Evolutionary conservation across 2,797 vertebrate species (phyloP).

Genomic region (Garrulus glandarius): DNA sequence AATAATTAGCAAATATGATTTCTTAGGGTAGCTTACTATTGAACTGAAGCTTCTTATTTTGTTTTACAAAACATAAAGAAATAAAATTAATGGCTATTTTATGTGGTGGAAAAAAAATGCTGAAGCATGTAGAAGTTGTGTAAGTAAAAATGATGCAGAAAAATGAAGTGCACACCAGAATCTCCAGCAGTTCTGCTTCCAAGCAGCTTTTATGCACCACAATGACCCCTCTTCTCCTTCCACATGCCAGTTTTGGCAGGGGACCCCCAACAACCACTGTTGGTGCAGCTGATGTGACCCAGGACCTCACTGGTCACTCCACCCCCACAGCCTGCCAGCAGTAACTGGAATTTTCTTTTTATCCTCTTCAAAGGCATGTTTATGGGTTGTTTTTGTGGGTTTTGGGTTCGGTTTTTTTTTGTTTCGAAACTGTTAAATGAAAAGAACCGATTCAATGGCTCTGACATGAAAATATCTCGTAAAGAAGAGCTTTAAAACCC

Average conservation of each 20-base stretch:
- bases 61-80: neutral
- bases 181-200: neutral
- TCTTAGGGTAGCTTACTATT: neutral
- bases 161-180: neutral
- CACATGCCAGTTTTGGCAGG: neutral
- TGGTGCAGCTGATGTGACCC: neutral
- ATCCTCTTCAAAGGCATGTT: neutral
- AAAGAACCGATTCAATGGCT: neutral
- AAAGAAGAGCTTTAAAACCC: neutral
- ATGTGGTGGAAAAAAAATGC: rapidly evolving
- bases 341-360: neutral
- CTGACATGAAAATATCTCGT: neutral
- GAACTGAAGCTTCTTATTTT: neutral
- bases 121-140: rapidly evolving
- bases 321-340: neutral
- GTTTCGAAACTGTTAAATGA: neutral
- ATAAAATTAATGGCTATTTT: neutral
- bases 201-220: neutral
- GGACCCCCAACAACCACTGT: neutral
- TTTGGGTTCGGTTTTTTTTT: neutral
- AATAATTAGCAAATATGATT: neutral
- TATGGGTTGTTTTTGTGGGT: neutral
- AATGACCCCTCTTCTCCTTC: neutral
- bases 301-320: neutral
- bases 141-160: neutral